Percentiles rank a stretch among this genome's conserved stretches.
Evolutionary conservation across 2,797 vertebrate species (phyloP).

Genomic region (Urosaurus nigricauda): DNA sequence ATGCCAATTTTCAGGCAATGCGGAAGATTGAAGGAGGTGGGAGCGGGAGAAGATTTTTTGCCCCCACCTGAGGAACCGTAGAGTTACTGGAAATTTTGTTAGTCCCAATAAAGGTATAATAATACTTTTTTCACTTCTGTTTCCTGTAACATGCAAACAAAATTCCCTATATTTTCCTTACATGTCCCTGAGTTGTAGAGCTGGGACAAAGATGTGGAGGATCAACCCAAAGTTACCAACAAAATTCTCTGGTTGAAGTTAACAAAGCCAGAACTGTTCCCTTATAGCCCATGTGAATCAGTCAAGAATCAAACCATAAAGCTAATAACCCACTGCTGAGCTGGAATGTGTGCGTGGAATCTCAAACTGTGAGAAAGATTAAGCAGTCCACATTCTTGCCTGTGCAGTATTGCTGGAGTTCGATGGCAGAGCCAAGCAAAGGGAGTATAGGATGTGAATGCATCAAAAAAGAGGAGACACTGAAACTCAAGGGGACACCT

Average conservation of each 20-base stretch:
- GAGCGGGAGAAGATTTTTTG: too few species aligned
- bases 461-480: not conserved
- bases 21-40: too few species aligned
- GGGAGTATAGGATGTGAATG: not conserved
- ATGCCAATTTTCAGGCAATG: too few species aligned
- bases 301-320: not conserved
- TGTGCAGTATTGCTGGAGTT: not conserved
- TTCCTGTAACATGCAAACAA: not conserved
- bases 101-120: not conserved
- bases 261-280: slow-evolving; percentile 1
- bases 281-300: not conserved
- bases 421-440: not conserved
- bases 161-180: not conserved
- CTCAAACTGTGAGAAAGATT: not conserved
- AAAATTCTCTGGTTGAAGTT: not conserved
- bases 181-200: too few species aligned
- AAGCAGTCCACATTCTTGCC: not conserved
- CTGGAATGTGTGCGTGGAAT: not conserved
- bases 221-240: not conserved
- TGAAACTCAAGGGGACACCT: not conserved
- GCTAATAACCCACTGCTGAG: not conserved
- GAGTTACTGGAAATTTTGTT: too few species aligned
- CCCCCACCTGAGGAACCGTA: too few species aligned
- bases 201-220: not conserved
- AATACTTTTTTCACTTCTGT: not conserved